A percentile compares a stretch with the other conserved stretches of the same genome.
Conservation (phyloP, 2,113 vertebrate species). For the Sinocyclocheilus anophthalmus region DNA sequence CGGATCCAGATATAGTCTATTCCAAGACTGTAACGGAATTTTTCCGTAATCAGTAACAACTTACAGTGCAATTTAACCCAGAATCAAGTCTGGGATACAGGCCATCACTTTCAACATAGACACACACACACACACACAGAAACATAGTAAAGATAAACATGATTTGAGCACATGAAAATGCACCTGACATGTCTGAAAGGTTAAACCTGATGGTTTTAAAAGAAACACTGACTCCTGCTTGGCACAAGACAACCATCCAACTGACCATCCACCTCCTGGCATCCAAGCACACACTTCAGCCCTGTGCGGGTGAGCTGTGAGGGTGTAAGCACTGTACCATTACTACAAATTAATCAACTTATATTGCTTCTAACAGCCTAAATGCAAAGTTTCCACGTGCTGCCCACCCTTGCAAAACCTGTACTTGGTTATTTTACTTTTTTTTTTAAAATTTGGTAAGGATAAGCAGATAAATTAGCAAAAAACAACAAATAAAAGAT, state of each 20-base stretch:
- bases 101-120: constrained; percentile 25
- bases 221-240: constrained; percentile 19
- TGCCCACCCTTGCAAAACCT: too few species aligned
- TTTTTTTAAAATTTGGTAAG: too few species aligned
- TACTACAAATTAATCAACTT: not conserved
- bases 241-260: constrained; percentile 21
- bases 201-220: constrained; percentile 12
- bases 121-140: constrained; percentile 13
- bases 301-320: constrained; percentile 22
- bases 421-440: too few species aligned
- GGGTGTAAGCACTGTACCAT: constrained; percentile 11
- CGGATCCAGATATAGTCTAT: not conserved
- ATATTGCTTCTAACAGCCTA: constrained; percentile 9
- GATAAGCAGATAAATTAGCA: constrained; percentile 23
- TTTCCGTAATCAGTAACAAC: not conserved
- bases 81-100: constrained; percentile 7
- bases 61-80: constrained; percentile 23
- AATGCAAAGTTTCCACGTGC: not conserved
- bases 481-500: constrained; percentile 19
- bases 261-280: not conserved
- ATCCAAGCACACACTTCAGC: constrained; percentile 17
- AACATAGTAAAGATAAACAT: not conserved
- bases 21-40: not conserved
- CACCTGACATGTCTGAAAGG: not conserved
- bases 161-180: constrained; percentile 12